A percentile compares a stretch with the other conserved stretches of the same genome.
phyloP scores from a whole-genome alignment of 2,797 vertebrate genomes.

The Coranthus polyacanthus region DNA sequence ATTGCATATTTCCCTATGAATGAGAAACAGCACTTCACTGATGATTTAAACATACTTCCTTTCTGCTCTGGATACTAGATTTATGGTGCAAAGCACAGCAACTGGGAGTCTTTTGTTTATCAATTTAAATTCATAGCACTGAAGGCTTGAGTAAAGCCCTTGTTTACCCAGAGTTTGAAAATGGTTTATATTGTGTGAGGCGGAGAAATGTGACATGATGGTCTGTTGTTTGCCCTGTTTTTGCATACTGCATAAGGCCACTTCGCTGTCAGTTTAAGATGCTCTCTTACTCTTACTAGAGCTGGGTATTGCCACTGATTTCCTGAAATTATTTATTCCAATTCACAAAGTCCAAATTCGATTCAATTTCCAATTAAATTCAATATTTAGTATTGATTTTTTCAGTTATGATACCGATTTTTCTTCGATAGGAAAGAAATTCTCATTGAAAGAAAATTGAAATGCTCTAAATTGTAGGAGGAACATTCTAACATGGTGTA shows the following conservation, averaged over 20 bases:
- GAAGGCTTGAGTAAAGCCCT: constrained; percentile 26
- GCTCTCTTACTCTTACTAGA: no score
- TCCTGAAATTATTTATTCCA: no score
- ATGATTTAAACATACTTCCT: constrained; percentile 74
- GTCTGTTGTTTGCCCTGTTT: background rate
- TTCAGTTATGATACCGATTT: no score
- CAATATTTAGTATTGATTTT: no score
- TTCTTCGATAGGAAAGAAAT: no score
- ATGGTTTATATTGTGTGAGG: background rate
- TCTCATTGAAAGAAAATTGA: no score
- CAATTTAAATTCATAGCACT: constrained; percentile 49
- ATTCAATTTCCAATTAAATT: no score
- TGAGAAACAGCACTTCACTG: constrained; percentile 50
- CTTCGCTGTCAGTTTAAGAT: background rate
- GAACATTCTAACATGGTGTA: no score
- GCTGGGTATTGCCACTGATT: no score
- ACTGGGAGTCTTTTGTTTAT: constrained; percentile 70
- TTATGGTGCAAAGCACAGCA: constrained; percentile 55
- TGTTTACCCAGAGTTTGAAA: constrained; percentile 15
- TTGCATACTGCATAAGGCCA: no score
- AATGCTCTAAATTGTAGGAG: no score
- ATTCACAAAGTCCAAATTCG: no score
- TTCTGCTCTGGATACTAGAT: constrained; percentile 46
- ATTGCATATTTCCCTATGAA: constrained; percentile 55
- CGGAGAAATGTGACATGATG: constrained; percentile 1